phyloP scores from a whole-genome alignment of 2,797 vertebrate genomes.

The Masticophis lateralis region DNA sequence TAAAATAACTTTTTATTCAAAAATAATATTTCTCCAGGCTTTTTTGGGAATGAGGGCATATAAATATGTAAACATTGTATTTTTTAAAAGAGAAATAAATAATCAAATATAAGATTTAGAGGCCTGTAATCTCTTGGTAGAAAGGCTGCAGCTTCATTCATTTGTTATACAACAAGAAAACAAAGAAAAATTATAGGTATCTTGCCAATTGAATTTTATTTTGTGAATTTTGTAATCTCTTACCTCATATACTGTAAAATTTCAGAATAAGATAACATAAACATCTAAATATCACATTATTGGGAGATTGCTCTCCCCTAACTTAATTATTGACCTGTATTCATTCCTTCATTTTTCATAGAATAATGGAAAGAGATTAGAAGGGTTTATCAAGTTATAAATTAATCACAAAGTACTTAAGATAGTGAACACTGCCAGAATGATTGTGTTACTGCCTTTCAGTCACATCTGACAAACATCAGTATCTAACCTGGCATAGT shows the following conservation, averaged over 20 bases:
- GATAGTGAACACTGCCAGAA: conserved; percentile 52
- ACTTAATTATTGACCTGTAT: neutral
- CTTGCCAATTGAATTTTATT: neutral
- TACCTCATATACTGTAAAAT: neutral
- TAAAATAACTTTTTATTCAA: neutral
- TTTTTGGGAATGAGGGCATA: neutral
- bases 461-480: conserved; percentile 50
- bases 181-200: neutral
- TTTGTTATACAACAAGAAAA: neutral
- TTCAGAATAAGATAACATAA: conserved; percentile 11
- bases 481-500: conserved; percentile 58
- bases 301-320: neutral
- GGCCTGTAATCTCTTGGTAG: neutral
- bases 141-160: neutral
- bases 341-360: neutral
- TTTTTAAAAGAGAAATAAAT: neutral
- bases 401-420: conserved; percentile 52
- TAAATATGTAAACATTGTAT: neutral
- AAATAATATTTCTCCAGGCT: neutral
- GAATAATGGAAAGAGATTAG: conserved; percentile 54
- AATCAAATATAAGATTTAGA: neutral
- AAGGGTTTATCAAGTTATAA: conserved; percentile 57
- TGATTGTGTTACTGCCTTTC: conserved; percentile 58
- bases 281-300: neutral
- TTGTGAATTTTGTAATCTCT: neutral